phyloP scores from a whole-genome alignment of 2,113 vertebrate species.

The Oxyruncus cristatus region DNA sequence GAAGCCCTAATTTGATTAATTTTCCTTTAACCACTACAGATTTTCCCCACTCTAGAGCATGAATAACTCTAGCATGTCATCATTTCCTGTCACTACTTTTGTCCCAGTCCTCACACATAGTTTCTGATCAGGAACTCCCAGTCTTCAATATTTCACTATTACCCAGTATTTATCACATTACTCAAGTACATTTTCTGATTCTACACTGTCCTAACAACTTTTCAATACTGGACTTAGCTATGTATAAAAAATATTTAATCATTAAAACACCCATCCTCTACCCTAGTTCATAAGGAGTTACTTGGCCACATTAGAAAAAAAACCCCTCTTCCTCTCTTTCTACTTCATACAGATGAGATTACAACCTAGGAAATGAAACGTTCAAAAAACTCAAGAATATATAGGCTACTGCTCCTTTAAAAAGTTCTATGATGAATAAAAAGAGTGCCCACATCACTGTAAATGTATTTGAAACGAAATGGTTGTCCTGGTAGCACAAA shows the following conservation, averaged over 20 bases:
- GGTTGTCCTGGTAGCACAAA: background rate
- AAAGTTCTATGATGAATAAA: background rate
- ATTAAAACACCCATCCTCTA: background rate
- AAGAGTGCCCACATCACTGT: background rate
- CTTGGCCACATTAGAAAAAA: background rate
- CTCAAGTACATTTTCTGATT: background rate
- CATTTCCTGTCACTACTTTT: background rate
- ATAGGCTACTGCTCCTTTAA: background rate
- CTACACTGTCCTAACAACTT: background rate
- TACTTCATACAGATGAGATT: background rate
- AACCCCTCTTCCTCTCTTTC: background rate
- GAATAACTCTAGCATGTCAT: background rate
- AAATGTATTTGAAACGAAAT: background rate
- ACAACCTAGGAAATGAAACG: background rate
- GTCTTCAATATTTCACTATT: background rate
- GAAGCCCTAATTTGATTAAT: background rate
- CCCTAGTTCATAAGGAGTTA: background rate
- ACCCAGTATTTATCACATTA: background rate
- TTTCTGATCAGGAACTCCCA: background rate
- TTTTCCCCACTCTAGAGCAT: background rate
- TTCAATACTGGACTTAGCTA: background rate
- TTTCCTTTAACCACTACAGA: background rate
- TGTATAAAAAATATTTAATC: background rate
- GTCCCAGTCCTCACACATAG: background rate
- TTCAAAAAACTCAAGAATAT: background rate